Evolutionary conservation across 2,888 invertebrate genomes (phyloP).

Genomic region (Lasius fuliginosus): DNA sequence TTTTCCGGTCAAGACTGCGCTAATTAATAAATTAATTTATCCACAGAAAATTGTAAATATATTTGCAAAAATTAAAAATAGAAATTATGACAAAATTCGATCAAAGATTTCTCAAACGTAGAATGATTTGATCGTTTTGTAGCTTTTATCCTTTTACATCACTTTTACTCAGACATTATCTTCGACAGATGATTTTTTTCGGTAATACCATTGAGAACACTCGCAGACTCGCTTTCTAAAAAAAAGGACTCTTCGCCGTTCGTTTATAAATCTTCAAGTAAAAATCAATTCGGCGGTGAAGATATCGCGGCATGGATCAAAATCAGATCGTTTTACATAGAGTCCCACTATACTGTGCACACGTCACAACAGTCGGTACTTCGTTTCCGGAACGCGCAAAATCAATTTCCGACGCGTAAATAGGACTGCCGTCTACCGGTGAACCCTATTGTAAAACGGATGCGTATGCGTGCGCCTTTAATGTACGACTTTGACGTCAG

Average conservation of each 20-base stretch:
- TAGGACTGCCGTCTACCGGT: slow-evolving; percentile 47
- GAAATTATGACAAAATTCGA: not conserved
- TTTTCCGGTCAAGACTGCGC: not conserved
- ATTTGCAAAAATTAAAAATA: slow-evolving; percentile 1
- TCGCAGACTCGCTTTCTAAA: slow-evolving; percentile 3
- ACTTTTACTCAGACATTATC: slow-evolving; percentile 17
- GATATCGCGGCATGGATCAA: slow-evolving; percentile 50
- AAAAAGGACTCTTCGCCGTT: slow-evolving; percentile 20
- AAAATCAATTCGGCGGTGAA: slow-evolving; percentile 51
- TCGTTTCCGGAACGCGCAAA: slow-evolving; percentile 64
- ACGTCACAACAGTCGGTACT: slow-evolving; percentile 46
- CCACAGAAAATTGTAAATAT: not conserved
- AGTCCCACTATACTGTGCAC: slow-evolving; percentile 1
- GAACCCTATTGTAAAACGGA: slow-evolving; percentile 35
- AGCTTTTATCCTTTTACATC: slow-evolving; percentile 13
- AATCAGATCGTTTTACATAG: slow-evolving; percentile 54
- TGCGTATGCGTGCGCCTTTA: slow-evolving; percentile 26
- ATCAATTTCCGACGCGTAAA: slow-evolving; percentile 69
- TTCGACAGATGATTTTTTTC: slow-evolving; percentile 1
- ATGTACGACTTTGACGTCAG: slow-evolving; percentile 3
- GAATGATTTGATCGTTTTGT: not conserved
- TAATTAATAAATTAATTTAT: not conserved
- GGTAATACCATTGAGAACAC: not conserved
- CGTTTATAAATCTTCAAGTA: slow-evolving; percentile 41
- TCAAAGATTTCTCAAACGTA: not conserved